These are phyloP conservation scores for Sminthurinus aureus DNA, from an alignment of 2,888 invertebrate species.

Conservation along the genomic window DNA sequence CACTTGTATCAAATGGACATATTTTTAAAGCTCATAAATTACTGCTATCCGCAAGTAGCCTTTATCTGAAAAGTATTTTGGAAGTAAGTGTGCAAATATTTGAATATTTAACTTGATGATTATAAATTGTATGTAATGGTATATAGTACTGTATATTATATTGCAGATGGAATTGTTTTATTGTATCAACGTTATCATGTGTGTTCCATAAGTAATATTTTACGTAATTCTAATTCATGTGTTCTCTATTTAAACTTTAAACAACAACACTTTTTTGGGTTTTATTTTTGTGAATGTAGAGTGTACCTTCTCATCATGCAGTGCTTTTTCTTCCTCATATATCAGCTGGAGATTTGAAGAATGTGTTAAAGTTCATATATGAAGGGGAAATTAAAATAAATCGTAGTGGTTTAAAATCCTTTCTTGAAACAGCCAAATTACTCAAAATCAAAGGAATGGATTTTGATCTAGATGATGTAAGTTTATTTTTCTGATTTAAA, in stretches of 20 bases:
- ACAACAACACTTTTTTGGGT: not conserved
- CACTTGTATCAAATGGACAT: constrained; percentile 58
- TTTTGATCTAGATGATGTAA: constrained; percentile 58
- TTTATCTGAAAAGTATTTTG: constrained; percentile 57
- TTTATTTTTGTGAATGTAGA: constrained; percentile 52
- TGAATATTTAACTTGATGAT: too few species aligned
- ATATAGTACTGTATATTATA: too few species aligned
- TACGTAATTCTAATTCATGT: too few species aligned
- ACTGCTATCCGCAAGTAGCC: constrained; percentile 54
- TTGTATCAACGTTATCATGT: not conserved
- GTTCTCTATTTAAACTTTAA: too few species aligned
- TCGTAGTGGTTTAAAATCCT: constrained; percentile 59
- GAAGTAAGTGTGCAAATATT: constrained; percentile 59
- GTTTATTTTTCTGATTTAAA: constrained; percentile 25
- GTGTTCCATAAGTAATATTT: not conserved
- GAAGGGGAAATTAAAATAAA: constrained; percentile 60
- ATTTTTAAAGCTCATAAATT: constrained; percentile 60
- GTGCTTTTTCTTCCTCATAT: constrained; percentile 59
- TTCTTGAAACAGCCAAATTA: constrained; percentile 58
- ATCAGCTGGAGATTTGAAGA: constrained; percentile 57
- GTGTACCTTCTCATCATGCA: constrained; percentile 59
- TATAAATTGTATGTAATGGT: too few species aligned
- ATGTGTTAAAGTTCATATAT: constrained; percentile 59
- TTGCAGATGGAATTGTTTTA: not conserved
- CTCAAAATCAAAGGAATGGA: constrained; percentile 60